Evolutionary conservation across 2,888 invertebrate species (phyloP).

Genomic region (Cylloceria caligata): DNA sequence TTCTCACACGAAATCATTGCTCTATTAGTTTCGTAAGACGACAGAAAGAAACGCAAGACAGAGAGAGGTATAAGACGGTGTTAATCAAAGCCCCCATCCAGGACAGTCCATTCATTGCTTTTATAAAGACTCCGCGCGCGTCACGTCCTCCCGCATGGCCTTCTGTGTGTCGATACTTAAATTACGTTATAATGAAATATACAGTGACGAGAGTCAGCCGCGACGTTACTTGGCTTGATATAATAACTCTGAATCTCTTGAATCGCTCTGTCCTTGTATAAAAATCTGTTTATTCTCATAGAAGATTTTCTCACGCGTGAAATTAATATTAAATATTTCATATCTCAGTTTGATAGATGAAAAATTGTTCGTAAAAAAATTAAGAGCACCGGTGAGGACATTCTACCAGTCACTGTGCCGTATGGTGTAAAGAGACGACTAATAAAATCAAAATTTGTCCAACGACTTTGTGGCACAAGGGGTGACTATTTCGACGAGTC

Average conservation of each 20-base stretch:
- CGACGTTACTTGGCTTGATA: background rate
- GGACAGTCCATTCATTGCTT: slow-evolving; percentile 25
- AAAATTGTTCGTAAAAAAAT: background rate
- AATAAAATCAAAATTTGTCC: slow-evolving; percentile 77
- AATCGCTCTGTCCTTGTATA: no score
- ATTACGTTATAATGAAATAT: slow-evolving; percentile 18
- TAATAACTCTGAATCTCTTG: no score
- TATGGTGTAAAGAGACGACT: slow-evolving; percentile 45
- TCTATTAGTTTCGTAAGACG: slow-evolving; percentile 50
- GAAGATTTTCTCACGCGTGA: background rate
- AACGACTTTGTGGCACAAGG: slow-evolving; percentile 30
- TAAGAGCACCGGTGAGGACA: background rate
- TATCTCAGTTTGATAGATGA: background rate
- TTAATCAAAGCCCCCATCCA: slow-evolving; percentile 65
- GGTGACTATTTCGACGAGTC: slow-evolving; percentile 46
- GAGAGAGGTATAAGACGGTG: slow-evolving; percentile 38
- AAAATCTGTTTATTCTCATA: background rate
- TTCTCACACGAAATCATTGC: slow-evolving; percentile 50
- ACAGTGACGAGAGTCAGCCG: background rate
- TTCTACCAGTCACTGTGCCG: background rate
- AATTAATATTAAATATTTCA: background rate
- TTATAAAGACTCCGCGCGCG: slow-evolving; percentile 35
- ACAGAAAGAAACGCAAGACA: slow-evolving; percentile 29
- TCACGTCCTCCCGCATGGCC: slow-evolving; percentile 65
- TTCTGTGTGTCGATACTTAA: slow-evolving; percentile 18